These are phyloP conservation scores for Drosophila pectinifera DNA, from an alignment of 1,140 invertebrate genomes.

Conservation along the genomic window DNA sequence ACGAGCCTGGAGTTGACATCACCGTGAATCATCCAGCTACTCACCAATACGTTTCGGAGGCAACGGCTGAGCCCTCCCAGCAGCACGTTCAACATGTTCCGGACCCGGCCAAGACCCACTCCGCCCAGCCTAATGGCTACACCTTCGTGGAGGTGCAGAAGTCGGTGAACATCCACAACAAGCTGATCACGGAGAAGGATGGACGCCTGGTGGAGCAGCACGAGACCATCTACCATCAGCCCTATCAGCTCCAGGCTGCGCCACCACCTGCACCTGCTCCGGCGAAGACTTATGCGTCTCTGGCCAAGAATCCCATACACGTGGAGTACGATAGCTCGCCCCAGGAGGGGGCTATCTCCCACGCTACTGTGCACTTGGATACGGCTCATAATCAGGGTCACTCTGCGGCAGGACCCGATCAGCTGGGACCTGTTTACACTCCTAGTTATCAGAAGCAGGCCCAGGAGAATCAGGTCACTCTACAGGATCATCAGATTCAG, in stretches of 20 bases:
- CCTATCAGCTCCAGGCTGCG: constrained; percentile 33
- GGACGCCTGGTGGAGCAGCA: constrained; percentile 75
- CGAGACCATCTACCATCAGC: constrained; percentile 75
- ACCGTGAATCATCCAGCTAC: constrained; percentile 41
- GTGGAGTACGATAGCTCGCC: constrained; percentile 68
- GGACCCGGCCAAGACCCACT: neutral
- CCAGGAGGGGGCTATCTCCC: constrained; percentile 57
- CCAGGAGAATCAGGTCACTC: constrained; percentile 7
- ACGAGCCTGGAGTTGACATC: constrained; percentile 11
- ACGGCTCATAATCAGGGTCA: constrained; percentile 18
- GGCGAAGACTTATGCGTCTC: constrained; percentile 47
- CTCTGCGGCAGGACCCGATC: neutral
- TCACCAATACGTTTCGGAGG: constrained; percentile 68
- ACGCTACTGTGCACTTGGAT: constrained; percentile 42
- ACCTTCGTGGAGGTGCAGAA: constrained; percentile 87
- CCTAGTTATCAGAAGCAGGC: neutral
- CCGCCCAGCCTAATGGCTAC: constrained; percentile 75
- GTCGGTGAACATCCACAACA: constrained; percentile 85
- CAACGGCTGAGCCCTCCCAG: constrained; percentile 63
- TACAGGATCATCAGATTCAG: constrained; percentile 14
- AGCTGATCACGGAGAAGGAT: constrained; percentile 80
- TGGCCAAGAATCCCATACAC: constrained; percentile 70
- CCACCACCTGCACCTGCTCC: constrained; percentile 2
- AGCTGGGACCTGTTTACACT: constrained; percentile 2
- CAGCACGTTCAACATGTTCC: constrained; percentile 50